Evolutionary conservation across 2,113 vertebrate species (phyloP).

Genomic region (Tympanuchus pallidicinctus): DNA sequence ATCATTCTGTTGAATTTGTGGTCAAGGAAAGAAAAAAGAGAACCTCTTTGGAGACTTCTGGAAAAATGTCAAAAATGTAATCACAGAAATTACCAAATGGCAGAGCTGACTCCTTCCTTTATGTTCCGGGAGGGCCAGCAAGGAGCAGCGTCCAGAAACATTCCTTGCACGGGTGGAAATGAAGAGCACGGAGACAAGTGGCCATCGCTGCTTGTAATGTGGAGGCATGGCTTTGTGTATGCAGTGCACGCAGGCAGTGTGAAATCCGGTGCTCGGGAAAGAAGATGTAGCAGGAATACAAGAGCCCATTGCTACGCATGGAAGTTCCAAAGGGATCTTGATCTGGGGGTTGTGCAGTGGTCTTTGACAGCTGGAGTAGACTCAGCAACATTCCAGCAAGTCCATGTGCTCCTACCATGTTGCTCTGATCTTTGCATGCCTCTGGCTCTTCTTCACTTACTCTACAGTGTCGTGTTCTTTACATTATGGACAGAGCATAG

Average conservation of each 20-base stretch:
- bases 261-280: background rate
- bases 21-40: background rate
- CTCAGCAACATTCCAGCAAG: background rate
- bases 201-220: background rate
- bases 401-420: rapidly evolving
- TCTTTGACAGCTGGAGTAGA: background rate
- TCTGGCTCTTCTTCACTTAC: rapidly evolving
- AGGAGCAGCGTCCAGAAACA: too few relatives aligned
- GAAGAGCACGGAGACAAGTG: background rate
- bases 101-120: background rate
- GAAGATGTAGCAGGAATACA: background rate
- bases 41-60: background rate
- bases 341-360: rapidly evolving
- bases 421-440: background rate
- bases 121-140: background rate
- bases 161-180: rapidly evolving
- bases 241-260: too few relatives aligned
- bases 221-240: background rate
- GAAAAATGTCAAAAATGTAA: background rate
- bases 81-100: background rate
- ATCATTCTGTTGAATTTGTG: background rate
- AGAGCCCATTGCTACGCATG: background rate
- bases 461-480: rapidly evolving
- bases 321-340: background rate
- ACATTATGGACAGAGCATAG: rapidly evolving